Conservation (phyloP, 2,113 vertebrate species). For the Oreotrochilus melanogaster region DNA sequence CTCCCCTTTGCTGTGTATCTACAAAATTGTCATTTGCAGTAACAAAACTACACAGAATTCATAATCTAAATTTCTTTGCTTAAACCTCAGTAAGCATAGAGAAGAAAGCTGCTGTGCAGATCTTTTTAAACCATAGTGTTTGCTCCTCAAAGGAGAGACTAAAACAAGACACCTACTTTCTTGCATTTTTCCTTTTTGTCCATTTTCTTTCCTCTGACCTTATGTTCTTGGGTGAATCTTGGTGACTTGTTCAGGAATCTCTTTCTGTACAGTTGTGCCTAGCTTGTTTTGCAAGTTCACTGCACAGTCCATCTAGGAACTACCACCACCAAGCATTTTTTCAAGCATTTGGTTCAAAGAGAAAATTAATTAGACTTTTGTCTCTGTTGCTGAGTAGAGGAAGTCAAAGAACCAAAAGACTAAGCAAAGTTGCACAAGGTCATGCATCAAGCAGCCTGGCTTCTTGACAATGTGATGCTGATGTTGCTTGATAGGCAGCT, state of each 20-base stretch:
- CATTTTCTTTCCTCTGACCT: background rate
- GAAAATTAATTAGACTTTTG: background rate
- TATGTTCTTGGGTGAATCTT: background rate
- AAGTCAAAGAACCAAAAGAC: background rate
- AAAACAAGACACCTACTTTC: background rate
- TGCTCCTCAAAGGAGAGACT: background rate
- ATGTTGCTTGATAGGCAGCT: background rate
- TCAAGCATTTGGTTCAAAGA: background rate
- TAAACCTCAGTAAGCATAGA: background rate
- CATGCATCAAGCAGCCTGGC: background rate
- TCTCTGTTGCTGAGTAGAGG: background rate
- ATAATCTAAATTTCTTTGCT: background rate
- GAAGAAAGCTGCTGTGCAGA: background rate
- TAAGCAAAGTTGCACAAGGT: background rate
- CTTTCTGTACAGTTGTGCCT: background rate
- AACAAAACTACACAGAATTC: background rate
- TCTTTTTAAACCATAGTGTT: background rate
- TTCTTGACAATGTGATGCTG: background rate
- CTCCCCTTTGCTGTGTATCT: background rate
- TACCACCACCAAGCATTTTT: background rate
- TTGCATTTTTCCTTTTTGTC: background rate
- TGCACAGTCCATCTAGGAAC: background rate
- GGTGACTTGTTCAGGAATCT: background rate
- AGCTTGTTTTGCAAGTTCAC: background rate
- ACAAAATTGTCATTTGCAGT: background rate